Evolutionary conservation across 1,140 invertebrate species (phyloP), one percentile per base, ranked within the genome.

Genomic region (Bombus vancouverensis): DNA sequence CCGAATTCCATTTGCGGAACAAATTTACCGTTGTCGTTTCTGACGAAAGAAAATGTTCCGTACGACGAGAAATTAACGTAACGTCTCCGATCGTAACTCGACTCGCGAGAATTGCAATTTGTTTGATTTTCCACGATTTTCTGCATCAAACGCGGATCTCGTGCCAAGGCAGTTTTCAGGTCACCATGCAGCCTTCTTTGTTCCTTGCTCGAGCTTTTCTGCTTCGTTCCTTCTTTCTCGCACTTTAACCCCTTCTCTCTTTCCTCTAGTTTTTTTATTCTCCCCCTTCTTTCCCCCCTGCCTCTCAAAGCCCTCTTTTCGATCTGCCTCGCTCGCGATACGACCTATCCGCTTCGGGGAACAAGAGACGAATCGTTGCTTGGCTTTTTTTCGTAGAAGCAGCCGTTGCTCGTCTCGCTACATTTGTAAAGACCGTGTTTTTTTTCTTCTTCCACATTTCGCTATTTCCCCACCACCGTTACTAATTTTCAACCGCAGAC

Each of bases 381-480:
- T 66, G n/a, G 34, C 65, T 79, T 34, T 70, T 39, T 80, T 72
- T 87, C 90, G 88, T 83, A 66, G 88, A 62, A 77, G 22, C 85
- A 83, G 83, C 53, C 84, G 85, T 86, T 89, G 87, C 87, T 88
- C 88, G 84, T 89, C 90, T 87, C 85, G 89, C 88, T 88, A 87
- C 87, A 79, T 86, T 90, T 47, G 65, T 81, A 81, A 89, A 87
- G 85, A 86, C 87, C 88, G 75, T 66, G 44, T 74, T 72, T 74
- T 42, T 59, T 76, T 82, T 37, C 10, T 62, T 39, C 72, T 75
- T n/a, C 47, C 47, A 8, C 47, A 2, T 44, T 13, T 34, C 32
- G 32, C n/a, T 34, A 6, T 32, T 32, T 87, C 22, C 3, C 22
- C 1, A 34, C 9, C 15, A 76, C 44, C 47, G 83, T 42, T 57